A percentile compares a stretch with the other conserved stretches of the same genome.
Evolutionary conservation across 2,797 vertebrate species (phyloP).

Genomic region (Thamnophis elegans): DNA sequence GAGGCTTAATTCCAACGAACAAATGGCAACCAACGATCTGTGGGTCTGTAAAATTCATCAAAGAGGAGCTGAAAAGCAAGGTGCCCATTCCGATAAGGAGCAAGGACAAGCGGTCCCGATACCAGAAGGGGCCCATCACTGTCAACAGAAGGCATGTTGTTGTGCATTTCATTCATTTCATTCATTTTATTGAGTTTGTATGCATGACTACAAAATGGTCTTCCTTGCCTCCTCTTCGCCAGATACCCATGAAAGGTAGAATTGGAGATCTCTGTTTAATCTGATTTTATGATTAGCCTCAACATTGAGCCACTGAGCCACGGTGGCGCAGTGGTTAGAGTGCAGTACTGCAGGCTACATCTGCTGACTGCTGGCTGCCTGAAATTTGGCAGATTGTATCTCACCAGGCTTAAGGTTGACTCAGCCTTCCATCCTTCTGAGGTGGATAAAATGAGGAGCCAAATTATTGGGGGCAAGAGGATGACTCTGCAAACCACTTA

Average conservation of each 20-base stretch:
- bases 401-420: too few species aligned
- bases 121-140: not conserved
- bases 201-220: not conserved
- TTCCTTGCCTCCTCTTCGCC: not conserved
- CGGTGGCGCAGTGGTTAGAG: too few species aligned
- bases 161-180: too few species aligned
- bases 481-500: too few species aligned
- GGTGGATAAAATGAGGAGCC: too few species aligned
- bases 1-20: slow-evolving; percentile 19
- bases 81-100: not conserved
- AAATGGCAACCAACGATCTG: slow-evolving; percentile 6
- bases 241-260: not conserved
- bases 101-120: not conserved
- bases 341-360: too few species aligned
- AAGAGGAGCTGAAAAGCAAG: not conserved
- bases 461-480: too few species aligned
- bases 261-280: not conserved
- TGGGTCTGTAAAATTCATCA: not conserved
- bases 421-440: too few species aligned
- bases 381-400: too few species aligned
- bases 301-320: not conserved
- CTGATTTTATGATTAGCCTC: not conserved
- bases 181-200: too few species aligned
- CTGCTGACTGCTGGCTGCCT: too few species aligned
- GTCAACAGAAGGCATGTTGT: not conserved